Evolutionary conservation across 2,113 vertebrate species (phyloP), one percentile per base, ranked within the genome.

Genomic region (Ondatra zibethicus): DNA sequence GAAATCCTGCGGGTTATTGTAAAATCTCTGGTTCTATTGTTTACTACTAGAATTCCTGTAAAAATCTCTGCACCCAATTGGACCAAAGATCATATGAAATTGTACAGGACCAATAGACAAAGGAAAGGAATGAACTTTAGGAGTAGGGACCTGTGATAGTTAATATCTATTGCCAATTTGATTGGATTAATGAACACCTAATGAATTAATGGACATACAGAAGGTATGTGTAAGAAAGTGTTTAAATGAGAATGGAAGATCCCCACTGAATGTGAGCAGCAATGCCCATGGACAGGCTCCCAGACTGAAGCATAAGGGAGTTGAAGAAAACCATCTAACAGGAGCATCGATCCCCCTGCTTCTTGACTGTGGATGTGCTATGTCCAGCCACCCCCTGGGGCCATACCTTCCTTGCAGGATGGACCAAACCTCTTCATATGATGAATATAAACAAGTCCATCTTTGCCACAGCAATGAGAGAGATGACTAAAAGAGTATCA

Each of bases 21-120:
- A 81, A 80, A 65, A 66, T 63, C 39, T 39, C 65, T 58, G 9
- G 16, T 61, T 80, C 91, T 72, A 1, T 33, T 78, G 2, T 77
- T 93, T 80, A 25, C 16, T 13, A 75, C 72, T 88, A 27, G 76
- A 96, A 94, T 94, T 78, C 31, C 66, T 73, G 73, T 75, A 4
- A 52, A 52, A n/a, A 16, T 86, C 13, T 61, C 31, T 12, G 42
- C n/a, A 9, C 94, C 84, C 36, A 27, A 1, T 45, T 36, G 63
- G 92, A 9, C 23, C 29, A 68, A 73, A n/a, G 23, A 27, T 87
- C 77, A 86, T 11, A 10, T 42, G 86, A 84, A 95, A 78, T n/a
- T 52, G 2, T 68, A 88, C 91, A 86, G 63, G 87, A 88, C 5
- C 33, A 9, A 19, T 58, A 76, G 21, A 82, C 27, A 86, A 91